Evolutionary conservation across 2,797 vertebrate species (phyloP).

Genomic region (Selene dorsalis): DNA sequence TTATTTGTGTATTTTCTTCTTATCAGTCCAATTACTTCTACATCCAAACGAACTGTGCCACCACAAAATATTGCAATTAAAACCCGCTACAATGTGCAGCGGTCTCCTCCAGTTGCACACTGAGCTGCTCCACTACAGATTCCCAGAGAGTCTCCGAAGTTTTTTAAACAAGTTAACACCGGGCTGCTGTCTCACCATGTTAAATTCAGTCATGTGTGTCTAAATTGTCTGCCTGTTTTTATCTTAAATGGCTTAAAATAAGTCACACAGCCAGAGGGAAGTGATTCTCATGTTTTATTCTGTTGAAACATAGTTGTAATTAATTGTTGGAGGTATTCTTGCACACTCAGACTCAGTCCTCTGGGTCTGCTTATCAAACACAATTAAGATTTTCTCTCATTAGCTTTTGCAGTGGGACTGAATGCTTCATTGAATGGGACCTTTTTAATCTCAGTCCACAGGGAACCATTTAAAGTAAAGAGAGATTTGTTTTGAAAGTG

Average conservation of each 20-base stretch:
- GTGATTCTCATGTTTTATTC: conserved; percentile 58
- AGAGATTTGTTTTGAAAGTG: conserved; percentile 31
- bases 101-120: neutral
- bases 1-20: neutral
- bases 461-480: conserved; percentile 50
- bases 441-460: conserved; percentile 61
- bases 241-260: conserved; percentile 26
- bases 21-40: neutral
- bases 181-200: neutral
- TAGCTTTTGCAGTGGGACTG: conserved; percentile 56
- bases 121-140: neutral
- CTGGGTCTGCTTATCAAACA: conserved; percentile 66
- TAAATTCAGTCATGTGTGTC: conserved; percentile 3
- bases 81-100: neutral
- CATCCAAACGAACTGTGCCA: neutral
- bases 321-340: conserved; percentile 66
- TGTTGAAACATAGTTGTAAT: conserved; percentile 66
- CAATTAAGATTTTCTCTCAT: conserved; percentile 70
- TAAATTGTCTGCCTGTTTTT: conserved; percentile 24
- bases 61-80: neutral
- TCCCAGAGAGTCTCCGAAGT: neutral
- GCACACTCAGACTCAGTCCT: conserved; percentile 61
- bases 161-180: conserved; percentile 15
- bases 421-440: conserved; percentile 47
- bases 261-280: conserved; percentile 39